These are phyloP conservation scores for Carlito syrichta DNA, from an alignment of 2,113 vertebrate species.

Conservation along the genomic window DNA sequence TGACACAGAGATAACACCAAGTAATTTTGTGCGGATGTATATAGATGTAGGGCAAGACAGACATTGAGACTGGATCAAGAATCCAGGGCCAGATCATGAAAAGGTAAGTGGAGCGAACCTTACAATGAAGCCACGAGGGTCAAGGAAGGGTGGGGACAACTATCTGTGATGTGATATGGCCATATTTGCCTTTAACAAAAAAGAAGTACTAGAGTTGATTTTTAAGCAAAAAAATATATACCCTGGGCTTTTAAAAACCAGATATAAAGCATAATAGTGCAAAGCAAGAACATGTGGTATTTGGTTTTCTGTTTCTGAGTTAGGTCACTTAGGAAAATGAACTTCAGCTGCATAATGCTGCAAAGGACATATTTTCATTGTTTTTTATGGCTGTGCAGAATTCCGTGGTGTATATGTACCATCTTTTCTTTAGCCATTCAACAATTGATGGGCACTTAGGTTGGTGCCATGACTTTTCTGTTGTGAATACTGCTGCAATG, in stretches of 20 bases:
- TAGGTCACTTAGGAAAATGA: no score
- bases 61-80: background rate
- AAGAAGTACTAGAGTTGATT: background rate
- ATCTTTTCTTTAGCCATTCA: no score
- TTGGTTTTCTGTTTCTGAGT: no score
- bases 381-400: no score
- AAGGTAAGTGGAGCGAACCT: background rate
- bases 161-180: background rate
- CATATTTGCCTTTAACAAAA: background rate
- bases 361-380: no score
- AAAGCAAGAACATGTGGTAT: no score
- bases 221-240: conserved; percentile 14
- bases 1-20: background rate
- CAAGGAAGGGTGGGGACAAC: background rate
- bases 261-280: background rate
- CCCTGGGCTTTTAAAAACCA: background rate
- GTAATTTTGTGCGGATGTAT: background rate
- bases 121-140: background rate
- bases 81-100: background rate
- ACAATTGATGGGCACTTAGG: no score
- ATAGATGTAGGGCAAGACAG: background rate
- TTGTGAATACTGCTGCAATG: no score
- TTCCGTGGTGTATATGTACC: no score
- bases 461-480: no score
- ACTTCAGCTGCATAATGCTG: no score